Percentiles rank a stretch among this genome's conserved stretches.
phyloP scores from a whole-genome alignment of 2,888 invertebrate genomes.

The Priocnemis perturbator region DNA sequence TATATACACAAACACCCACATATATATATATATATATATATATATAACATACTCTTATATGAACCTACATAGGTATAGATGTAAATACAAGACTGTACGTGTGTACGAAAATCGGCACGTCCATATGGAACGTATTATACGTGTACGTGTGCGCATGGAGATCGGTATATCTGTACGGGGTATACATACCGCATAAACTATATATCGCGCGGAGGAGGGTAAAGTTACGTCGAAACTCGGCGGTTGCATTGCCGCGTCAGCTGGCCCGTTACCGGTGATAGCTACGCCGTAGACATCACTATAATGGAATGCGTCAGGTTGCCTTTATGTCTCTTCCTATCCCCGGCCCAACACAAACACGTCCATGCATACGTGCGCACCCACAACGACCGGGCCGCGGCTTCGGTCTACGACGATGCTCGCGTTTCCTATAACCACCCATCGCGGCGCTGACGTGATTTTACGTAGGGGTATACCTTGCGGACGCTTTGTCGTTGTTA shows the following conservation, averaged over 20 bases:
- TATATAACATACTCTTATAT: neutral
- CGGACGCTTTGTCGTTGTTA: too few relatives aligned
- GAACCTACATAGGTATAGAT: neutral
- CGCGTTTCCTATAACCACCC: conserved; percentile 30
- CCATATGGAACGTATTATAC: neutral
- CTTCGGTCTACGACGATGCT: conserved; percentile 16
- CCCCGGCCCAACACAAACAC: conserved; percentile 14
- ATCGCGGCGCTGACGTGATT: conserved; percentile 20
- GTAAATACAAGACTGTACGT: neutral
- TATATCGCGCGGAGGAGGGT: conserved; percentile 7
- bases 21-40: neutral
- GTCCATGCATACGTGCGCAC: neutral
- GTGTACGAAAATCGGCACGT: neutral
- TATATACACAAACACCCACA: neutral
- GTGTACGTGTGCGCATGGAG: neutral
- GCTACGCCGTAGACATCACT: conserved; percentile 63
- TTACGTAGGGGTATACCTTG: conserved; percentile 1
- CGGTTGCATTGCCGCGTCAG: conserved; percentile 62
- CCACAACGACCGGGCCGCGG: neutral
- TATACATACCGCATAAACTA: too few relatives aligned
- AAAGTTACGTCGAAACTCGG: conserved; percentile 44
- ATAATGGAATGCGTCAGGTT: conserved; percentile 69
- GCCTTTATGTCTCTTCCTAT: conserved; percentile 64
- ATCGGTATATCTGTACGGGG: too few relatives aligned
- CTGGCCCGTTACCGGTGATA: conserved; percentile 60